A percentile compares a stretch with the other conserved stretches of the same genome.
phyloP scores from a whole-genome alignment of 1,140 invertebrate genomes.

The Asobara japonica region DNA sequence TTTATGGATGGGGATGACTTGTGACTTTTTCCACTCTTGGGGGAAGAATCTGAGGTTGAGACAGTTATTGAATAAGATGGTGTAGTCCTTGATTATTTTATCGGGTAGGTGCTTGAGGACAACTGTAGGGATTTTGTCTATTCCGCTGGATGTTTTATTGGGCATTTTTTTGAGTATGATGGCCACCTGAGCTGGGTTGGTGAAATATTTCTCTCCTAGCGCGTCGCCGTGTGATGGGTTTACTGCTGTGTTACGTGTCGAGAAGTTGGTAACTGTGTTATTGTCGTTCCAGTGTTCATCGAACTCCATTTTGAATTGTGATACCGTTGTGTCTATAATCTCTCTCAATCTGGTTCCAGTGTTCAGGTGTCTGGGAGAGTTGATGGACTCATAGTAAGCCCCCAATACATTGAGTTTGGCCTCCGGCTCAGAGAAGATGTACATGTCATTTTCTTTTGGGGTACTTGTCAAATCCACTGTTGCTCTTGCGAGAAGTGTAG shows the following conservation, averaged over 20 bases:
- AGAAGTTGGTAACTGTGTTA: too few relatives aligned
- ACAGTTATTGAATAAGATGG: slow-evolving; percentile 30
- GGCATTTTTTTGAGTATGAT: not conserved
- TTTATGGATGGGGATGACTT: slow-evolving; percentile 39
- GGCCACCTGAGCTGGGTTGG: not conserved
- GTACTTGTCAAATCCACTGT: not conserved
- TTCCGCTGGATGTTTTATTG: slow-evolving; percentile 27
- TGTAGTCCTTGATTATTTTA: slow-evolving; percentile 8
- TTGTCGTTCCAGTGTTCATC: too few relatives aligned
- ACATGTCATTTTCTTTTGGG: not conserved
- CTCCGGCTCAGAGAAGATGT: not conserved
- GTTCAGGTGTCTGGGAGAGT: slow-evolving; percentile 26
- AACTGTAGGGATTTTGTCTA: slow-evolving; percentile 25
- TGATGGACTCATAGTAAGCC: slow-evolving; percentile 20
- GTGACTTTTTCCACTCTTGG: slow-evolving; percentile 35
- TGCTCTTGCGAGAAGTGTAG: not conserved
- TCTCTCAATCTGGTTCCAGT: not conserved
- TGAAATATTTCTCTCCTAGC: not conserved
- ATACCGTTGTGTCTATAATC: not conserved
- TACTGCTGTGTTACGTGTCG: too few relatives aligned
- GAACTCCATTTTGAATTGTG: not conserved
- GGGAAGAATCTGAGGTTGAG: slow-evolving; percentile 37
- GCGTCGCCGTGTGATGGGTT: too few relatives aligned
- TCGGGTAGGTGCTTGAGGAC: slow-evolving; percentile 11
- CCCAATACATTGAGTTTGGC: slow-evolving; percentile 15